Evolutionary conservation across 37 sponge, comb jelly and placozoan genomes (phyloP).

Genomic region (Hormiphora californensis): DNA sequence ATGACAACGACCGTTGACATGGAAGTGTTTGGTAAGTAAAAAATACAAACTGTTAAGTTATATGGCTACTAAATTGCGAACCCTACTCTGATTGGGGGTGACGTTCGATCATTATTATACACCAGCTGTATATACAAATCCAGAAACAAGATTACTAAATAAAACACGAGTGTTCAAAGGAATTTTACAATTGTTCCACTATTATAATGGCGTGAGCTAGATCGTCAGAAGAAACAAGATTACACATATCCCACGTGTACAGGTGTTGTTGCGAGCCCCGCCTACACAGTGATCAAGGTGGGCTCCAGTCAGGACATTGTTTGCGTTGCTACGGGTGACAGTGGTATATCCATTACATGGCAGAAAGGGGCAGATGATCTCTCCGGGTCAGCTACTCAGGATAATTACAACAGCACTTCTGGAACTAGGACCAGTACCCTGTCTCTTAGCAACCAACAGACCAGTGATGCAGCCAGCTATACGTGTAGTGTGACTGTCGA

Average conservation of each 20-base stretch:
- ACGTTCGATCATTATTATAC: no score
- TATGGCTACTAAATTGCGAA: no score
- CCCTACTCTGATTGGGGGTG: no score
- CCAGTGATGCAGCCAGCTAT: neutral
- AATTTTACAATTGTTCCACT: no score
- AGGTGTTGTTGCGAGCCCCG: neutral
- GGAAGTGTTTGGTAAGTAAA: neutral
- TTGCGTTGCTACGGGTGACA: neutral
- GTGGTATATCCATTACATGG: neutral
- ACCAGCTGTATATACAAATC: no score
- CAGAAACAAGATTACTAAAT: no score
- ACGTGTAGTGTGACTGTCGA: neutral
- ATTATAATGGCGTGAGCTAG: no score
- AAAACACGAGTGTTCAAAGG: no score
- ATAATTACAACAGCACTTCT: neutral
- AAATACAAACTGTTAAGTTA: no score
- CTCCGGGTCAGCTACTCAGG: neutral
- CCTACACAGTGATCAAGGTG: neutral
- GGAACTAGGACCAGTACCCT: neutral
- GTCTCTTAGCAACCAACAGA: neutral
- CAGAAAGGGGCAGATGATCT: no score
- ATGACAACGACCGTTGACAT: neutral
- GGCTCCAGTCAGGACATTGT: neutral
- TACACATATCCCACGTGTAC: no score
- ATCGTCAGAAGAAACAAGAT: no score